phyloP scores from a whole-genome alignment of 2,797 vertebrate genomes.

The Platyrinchus mystaceus region DNA sequence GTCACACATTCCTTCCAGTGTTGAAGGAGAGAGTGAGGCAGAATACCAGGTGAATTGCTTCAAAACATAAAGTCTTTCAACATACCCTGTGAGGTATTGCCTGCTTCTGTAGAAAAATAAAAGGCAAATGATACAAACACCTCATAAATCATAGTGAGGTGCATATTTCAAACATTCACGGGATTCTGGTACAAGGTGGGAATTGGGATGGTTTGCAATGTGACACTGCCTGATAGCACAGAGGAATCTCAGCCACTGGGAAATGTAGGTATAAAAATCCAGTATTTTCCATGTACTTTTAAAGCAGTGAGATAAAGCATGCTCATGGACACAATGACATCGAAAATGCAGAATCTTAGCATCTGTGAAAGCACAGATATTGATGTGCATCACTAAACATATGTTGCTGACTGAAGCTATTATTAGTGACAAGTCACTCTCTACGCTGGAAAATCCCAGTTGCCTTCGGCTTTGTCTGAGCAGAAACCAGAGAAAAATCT shows the following conservation, averaged over 20 bases:
- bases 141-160: constrained; percentile 43
- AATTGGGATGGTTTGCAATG: neutral
- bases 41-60: neutral
- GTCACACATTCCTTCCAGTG: neutral
- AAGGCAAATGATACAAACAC: constrained; percentile 22
- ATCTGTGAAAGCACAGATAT: constrained; percentile 35
- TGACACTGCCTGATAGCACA: neutral
- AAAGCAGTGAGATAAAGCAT: neutral
- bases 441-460: constrained; percentile 36
- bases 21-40: neutral
- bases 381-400: constrained; percentile 43
- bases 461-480: constrained; percentile 46
- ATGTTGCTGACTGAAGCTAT: constrained; percentile 45
- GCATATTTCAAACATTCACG: neutral
- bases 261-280: neutral
- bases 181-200: neutral
- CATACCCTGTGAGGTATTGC: neutral
- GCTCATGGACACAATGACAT: neutral
- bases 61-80: constrained; percentile 19
- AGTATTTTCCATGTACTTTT: neutral
- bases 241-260: neutral
- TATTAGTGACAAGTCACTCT: constrained; percentile 5
- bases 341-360: neutral
- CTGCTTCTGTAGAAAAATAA: constrained; percentile 34
- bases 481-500: constrained; percentile 13